A percentile compares a stretch with the other conserved stretches of the same genome.
Conservation (phyloP, 2,888 invertebrate species). For the Hipparchia sbordonii region DNA sequence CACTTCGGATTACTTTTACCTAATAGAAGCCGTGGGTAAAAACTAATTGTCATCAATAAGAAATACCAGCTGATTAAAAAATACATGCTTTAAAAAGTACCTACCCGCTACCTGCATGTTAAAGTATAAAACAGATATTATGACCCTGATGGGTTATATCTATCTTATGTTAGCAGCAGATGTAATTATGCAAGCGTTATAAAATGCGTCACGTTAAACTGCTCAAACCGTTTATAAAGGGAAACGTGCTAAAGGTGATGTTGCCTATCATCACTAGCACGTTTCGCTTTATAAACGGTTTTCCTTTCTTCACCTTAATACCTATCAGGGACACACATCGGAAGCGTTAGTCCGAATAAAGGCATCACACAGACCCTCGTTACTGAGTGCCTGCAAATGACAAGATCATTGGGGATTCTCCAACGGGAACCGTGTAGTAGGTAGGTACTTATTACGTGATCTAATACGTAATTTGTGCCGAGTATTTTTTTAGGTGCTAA, state of each 20-base stretch:
- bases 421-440: background rate
- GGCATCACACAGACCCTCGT: constrained; percentile 30
- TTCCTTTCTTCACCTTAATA: constrained; percentile 3
- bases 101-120: too few relatives aligned
- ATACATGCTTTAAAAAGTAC: too few relatives aligned
- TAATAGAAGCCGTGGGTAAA: too few relatives aligned
- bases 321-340: constrained; percentile 8
- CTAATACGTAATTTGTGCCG: background rate
- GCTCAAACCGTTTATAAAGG: background rate
- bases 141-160: too few relatives aligned
- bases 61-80: too few relatives aligned
- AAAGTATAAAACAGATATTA: too few relatives aligned
- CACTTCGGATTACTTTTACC: too few relatives aligned
- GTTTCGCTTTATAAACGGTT: background rate
- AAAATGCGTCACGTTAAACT: background rate
- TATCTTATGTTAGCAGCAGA: too few relatives aligned
- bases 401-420: constrained; percentile 23
- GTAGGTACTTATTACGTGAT: background rate
- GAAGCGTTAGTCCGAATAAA: constrained; percentile 21
- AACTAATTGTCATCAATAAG: too few relatives aligned
- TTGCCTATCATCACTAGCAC: background rate
- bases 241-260: too few relatives aligned
- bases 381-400: constrained; percentile 27
- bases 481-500: background rate
- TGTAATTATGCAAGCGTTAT: background rate